Base-by-base conservation (phyloP, 2,888 invertebrate genomes). In the Agrilus biguttatus region DNA sequence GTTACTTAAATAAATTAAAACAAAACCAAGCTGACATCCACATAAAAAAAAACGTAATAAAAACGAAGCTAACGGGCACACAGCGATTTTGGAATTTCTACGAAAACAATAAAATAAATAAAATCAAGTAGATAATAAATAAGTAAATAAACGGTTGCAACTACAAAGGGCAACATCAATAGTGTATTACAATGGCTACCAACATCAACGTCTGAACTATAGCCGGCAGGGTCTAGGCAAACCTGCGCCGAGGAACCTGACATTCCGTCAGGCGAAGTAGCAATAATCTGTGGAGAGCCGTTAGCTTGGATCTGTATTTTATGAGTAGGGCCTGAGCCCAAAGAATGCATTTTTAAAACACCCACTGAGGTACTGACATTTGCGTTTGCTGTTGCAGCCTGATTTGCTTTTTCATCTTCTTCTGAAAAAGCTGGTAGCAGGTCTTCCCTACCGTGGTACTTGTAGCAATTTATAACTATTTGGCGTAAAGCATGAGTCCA, bases 401-500 rank as follows among this genome's bases (percentile, higher is more conserved):
- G 70, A 56, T 75, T 77, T 14, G 77, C 75, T 54, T 86, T 85
- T 49, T 90, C 90, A 46, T 90, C 88, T 45, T 91, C 90, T 60
- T 92, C 93, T 41, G 80, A 85, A 70, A 95, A 95, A 35, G 92
- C 90, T 13, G 95, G 93, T 59, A 96, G 70, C 50, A 96, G 74
- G 66, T 96, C 95, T 69, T 93, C 93, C 53, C 95, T 77, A 0
- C 93, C 92, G 67, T 96, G 95, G 72, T 88, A 95, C 72, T 92
- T 93, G 74, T 96, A 96, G 70, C 96, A 96, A 70, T 95, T 95
- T 60, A 92, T 87, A 47, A 96, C 95, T 55, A 96, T 95, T 69
- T 93, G 92, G 39, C 95, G 77, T 54, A 96, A 72, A 28, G 95
- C 95, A 67, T 95, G 92, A 21, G 95, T 96, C 95, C 96, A 96